These are phyloP conservation scores for Varecia variegata DNA, from an alignment of 2,797 vertebrate genomes.

Conservation along the genomic window DNA sequence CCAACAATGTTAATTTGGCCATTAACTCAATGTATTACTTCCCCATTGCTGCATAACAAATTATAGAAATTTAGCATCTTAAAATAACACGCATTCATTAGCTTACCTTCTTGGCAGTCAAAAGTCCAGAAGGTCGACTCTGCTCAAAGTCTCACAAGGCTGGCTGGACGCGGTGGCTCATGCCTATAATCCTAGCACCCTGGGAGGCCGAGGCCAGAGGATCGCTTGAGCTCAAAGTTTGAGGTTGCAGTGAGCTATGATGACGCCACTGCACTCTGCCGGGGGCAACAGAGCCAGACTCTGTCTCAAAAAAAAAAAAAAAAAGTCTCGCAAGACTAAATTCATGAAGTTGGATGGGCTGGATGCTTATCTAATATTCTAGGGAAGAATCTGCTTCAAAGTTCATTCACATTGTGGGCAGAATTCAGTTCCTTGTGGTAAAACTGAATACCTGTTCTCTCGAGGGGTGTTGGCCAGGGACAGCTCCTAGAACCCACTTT, in stretches of 20 bases:
- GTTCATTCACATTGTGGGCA: background rate
- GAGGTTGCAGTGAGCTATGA: too few relatives aligned
- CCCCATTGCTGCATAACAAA: background rate
- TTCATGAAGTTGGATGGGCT: background rate
- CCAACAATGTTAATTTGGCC: background rate
- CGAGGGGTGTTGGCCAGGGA: fast-evolving
- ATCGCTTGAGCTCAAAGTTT: too few relatives aligned
- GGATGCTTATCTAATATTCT: background rate
- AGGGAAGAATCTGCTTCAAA: background rate
- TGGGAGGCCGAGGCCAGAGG: too few relatives aligned
- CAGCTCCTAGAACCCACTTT: background rate
- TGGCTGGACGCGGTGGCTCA: background rate
- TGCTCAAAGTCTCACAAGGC: background rate
- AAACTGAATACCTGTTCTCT: background rate
- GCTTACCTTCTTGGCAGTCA: background rate
- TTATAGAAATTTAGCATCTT: background rate
- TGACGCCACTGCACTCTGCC: too few relatives aligned
- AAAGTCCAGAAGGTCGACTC: background rate
- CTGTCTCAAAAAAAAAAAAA: too few relatives aligned
- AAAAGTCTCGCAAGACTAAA: too few relatives aligned
- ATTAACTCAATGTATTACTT: background rate
- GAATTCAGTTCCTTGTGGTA: background rate
- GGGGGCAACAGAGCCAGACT: too few relatives aligned
- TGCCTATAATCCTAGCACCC: too few relatives aligned
- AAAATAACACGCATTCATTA: background rate